Conservation (phyloP, 2,888 invertebrate species). For the Melanostoma scalare region DNA sequence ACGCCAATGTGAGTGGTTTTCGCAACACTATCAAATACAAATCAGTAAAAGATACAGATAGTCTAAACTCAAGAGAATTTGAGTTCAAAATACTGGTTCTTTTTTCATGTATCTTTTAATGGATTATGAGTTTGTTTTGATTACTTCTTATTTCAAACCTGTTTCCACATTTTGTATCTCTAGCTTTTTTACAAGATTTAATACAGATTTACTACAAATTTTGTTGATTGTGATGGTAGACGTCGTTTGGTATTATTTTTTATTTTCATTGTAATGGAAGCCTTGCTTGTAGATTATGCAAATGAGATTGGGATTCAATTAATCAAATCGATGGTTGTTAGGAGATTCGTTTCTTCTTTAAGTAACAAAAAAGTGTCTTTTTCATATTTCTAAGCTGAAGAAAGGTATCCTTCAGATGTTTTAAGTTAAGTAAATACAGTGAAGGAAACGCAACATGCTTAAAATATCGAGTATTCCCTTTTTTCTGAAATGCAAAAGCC, state of each 20-base stretch:
- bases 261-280: constrained; percentile 7
- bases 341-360: too few species aligned
- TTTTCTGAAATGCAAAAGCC: too few species aligned
- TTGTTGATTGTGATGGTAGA: constrained; percentile 26
- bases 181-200: constrained; percentile 24
- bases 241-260: constrained; percentile 22
- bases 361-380: too few species aligned
- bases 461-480: too few species aligned
- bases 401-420: too few species aligned
- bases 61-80: constrained; percentile 47
- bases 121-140: constrained; percentile 62
- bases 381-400: too few species aligned
- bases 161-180: constrained; percentile 57
- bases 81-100: constrained; percentile 39
- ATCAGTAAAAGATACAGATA: too few species aligned
- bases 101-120: constrained; percentile 11
- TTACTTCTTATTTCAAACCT: constrained; percentile 49
- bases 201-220: constrained; percentile 31
- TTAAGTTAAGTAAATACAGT: too few species aligned
- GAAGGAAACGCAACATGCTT: too few species aligned
- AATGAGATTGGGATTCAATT: constrained; percentile 5
- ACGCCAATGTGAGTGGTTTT: too few species aligned
- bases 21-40: too few species aligned
- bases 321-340: constrained; percentile 1
- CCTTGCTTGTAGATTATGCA: constrained; percentile 27